These are phyloP conservation scores for Trichogramma pretiosum DNA, from an alignment of 1,140 invertebrate genomes.

Conservation along the genomic window DNA sequence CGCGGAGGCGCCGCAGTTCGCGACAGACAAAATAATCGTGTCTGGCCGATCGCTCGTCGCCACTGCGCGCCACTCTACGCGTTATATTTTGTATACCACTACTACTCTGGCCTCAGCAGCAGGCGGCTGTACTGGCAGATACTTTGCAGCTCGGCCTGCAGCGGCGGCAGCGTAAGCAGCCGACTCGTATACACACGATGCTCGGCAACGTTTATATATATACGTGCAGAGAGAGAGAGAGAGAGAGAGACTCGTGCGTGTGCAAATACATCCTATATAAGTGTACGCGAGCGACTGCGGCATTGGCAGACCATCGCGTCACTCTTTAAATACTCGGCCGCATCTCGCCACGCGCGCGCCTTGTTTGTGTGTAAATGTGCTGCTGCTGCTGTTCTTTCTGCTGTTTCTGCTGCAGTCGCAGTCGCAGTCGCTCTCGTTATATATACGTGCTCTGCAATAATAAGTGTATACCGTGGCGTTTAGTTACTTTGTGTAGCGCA, in stretches of 20 bases:
- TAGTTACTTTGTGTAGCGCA: not conserved
- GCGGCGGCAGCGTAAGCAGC: slow-evolving; percentile 1
- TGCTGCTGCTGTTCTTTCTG: not conserved
- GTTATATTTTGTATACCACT: no score
- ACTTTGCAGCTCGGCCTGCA: not conserved
- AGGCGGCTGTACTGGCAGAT: not conserved
- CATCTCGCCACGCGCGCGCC: not conserved
- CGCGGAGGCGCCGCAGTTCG: not conserved
- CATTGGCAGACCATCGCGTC: slow-evolving; percentile 17
- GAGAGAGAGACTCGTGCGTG: no score
- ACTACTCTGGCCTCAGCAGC: no score
- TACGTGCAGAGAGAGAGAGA: no score
- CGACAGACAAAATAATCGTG: slow-evolving; percentile 11
- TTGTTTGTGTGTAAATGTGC: not conserved
- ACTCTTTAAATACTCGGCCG: slow-evolving; percentile 13
- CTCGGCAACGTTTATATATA: not conserved
- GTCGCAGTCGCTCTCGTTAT: no score
- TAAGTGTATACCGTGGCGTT: no score
- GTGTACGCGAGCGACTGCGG: no score
- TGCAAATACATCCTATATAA: no score
- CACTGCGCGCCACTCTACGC: no score
- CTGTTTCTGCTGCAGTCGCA: no score
- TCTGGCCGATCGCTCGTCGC: not conserved
- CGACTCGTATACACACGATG: no score
- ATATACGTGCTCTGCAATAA: no score